A percentile compares a stretch with the other conserved stretches of the same genome.
Evolutionary conservation across 53 echinoderm and acorn worm genomes (phyloP).

Genomic region (Luidia sarsii): DNA sequence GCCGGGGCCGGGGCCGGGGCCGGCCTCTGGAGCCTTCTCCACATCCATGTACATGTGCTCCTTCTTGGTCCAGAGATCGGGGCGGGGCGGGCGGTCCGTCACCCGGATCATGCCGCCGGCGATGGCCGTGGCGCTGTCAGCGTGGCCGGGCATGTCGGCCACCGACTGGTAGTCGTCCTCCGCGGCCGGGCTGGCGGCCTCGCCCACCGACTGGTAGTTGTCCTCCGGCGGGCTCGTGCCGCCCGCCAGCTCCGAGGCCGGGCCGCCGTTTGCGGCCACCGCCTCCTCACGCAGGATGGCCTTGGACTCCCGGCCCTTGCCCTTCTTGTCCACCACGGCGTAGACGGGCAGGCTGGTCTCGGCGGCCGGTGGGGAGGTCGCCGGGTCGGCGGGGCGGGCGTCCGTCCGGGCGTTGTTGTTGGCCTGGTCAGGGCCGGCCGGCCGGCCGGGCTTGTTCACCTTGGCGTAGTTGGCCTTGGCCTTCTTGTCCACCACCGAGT

Average conservation of each 20-base stretch:
- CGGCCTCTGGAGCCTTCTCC: no score
- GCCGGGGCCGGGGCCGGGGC: no score
- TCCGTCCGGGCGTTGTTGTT: slow-evolving; percentile 43
- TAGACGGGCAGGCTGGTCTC: slow-evolving; percentile 5
- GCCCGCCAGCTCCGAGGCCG: slow-evolving; percentile 1
- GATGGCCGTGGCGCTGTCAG: slow-evolving; percentile 10
- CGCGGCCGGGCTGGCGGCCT: neutral
- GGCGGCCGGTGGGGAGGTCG: neutral
- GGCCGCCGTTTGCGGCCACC: no score
- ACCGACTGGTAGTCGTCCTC: slow-evolving; percentile 64
- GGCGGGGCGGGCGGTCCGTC: slow-evolving; percentile 12
- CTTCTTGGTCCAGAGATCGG: slow-evolving; percentile 60
- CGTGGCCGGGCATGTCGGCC: slow-evolving; percentile 16
- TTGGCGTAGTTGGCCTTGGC: slow-evolving; percentile 68
- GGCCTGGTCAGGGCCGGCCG: neutral
- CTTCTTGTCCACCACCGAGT: neutral
- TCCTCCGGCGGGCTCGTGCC: slow-evolving; percentile 17
- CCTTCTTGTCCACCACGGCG: slow-evolving; percentile 31
- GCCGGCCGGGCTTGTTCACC: slow-evolving; percentile 66
- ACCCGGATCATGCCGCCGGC: slow-evolving; percentile 67
- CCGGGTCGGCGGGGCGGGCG: slow-evolving; percentile 2
- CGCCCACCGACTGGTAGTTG: neutral
- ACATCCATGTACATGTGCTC: slow-evolving; percentile 84
- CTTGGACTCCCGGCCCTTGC: slow-evolving; percentile 31
- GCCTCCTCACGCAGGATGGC: slow-evolving; percentile 12